Percentiles rank a stretch among this genome's conserved stretches.
Evolutionary conservation across 2,113 vertebrate species (phyloP).

Genomic region (Myodes glareolus): DNA sequence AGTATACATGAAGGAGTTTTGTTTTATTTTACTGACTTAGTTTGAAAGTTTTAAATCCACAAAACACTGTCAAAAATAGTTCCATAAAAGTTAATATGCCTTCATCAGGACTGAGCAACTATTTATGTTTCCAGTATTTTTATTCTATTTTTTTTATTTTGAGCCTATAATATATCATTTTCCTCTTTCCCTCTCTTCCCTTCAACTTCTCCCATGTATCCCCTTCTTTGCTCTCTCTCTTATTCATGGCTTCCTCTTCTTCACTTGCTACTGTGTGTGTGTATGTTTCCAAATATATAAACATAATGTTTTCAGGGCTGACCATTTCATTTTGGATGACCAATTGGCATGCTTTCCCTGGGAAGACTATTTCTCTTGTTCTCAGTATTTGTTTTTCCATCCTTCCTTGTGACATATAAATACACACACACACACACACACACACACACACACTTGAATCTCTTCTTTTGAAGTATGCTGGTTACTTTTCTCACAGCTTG

Average conservation of each 20-base stretch:
- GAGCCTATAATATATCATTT: neutral
- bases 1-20: neutral
- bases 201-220: neutral
- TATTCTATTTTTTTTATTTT: neutral
- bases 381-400: neutral
- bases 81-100: neutral
- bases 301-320: neutral
- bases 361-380: neutral
- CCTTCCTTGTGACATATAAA: neutral
- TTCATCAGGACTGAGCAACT: neutral
- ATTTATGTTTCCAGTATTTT: neutral
- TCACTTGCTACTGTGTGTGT: neutral
- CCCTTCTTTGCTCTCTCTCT: neutral
- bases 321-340: neutral
- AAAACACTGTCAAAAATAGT: neutral
- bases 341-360: neutral
- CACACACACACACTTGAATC: neutral
- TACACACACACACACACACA: neutral
- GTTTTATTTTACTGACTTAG: neutral
- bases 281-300: neutral
- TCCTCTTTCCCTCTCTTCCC: neutral
- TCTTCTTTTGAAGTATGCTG: neutral
- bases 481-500: neutral
- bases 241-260: neutral
- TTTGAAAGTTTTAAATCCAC: neutral